A percentile compares a stretch with the other conserved stretches of the same genome.
These are phyloP conservation scores for Neopipo cinnamomea DNA, from an alignment of 2,113 vertebrate species.

Conservation along the genomic window DNA sequence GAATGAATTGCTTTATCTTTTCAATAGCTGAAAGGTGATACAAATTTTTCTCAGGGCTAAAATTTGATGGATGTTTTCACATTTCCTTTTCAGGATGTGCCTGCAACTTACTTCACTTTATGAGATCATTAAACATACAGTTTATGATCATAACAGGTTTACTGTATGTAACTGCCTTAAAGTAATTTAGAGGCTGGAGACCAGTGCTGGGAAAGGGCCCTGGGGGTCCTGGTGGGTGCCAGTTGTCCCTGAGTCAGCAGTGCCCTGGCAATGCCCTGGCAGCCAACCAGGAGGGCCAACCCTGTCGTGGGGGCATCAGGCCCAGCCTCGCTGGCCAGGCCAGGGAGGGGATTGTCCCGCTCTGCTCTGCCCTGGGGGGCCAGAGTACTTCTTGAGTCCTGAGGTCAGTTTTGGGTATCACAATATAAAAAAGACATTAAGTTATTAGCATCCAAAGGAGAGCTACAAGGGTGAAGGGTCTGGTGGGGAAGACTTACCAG, in stretches of 20 bases:
- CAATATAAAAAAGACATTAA: background rate
- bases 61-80: background rate
- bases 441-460: background rate
- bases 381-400: background rate
- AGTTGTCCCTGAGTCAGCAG: background rate
- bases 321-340: rapidly evolving
- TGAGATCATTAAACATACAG: background rate
- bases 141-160: background rate
- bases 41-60: background rate
- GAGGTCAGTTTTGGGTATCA: background rate
- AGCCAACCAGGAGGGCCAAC: background rate
- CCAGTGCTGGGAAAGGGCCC: background rate
- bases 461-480: background rate
- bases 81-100: background rate
- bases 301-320: background rate
- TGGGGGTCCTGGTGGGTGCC: background rate
- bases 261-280: background rate
- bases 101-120: background rate
- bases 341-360: background rate
- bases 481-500: background rate
- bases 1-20: background rate
- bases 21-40: background rate
- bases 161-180: background rate
- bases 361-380: background rate
- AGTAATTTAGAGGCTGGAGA: background rate